A percentile compares a stretch with the other conserved stretches of the same genome.
These are phyloP conservation scores for Heliconius melpomene DNA, from an alignment of 1,140 invertebrate genomes.

Conservation along the genomic window DNA sequence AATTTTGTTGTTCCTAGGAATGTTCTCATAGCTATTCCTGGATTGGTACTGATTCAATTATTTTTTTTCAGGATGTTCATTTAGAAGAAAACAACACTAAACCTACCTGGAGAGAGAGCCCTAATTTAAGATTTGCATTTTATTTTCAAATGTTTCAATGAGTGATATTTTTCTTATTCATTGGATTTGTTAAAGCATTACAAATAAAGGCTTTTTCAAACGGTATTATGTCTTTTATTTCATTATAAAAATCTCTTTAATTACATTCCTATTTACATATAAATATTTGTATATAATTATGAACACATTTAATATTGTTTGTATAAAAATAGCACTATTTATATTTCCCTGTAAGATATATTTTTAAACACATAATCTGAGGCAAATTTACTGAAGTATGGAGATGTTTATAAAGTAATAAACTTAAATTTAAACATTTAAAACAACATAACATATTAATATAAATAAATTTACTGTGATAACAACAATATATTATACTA, in stretches of 20 bases:
- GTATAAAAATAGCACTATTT: constrained; percentile 52
- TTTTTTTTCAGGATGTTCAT: constrained; percentile 91
- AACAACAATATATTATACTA: background rate
- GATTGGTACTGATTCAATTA: constrained; percentile 18
- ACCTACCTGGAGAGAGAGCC: constrained; percentile 70
- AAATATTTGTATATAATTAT: constrained; percentile 9
- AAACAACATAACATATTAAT: background rate
- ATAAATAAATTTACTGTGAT: constrained; percentile 1
- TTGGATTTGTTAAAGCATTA: constrained; percentile 76
- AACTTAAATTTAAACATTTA: background rate
- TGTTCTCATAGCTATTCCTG: background rate
- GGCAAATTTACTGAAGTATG: background rate
- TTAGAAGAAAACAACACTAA: constrained; percentile 97
- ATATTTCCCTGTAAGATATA: constrained; percentile 26
- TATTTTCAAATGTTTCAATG: constrained; percentile 73
- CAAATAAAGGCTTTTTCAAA: constrained; percentile 81
- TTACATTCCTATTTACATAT: constrained; percentile 21
- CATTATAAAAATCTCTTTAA: constrained; percentile 21
- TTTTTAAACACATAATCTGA: background rate
- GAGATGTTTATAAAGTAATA: background rate
- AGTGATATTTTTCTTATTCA: constrained; percentile 74
- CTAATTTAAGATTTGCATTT: constrained; percentile 81
- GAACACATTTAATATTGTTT: background rate
- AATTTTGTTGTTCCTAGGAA: too few species aligned
- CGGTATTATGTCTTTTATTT: constrained; percentile 49